Evolutionary conservation across 2,888 invertebrate species (phyloP).

Genomic region (Ochlodes sylvanus): DNA sequence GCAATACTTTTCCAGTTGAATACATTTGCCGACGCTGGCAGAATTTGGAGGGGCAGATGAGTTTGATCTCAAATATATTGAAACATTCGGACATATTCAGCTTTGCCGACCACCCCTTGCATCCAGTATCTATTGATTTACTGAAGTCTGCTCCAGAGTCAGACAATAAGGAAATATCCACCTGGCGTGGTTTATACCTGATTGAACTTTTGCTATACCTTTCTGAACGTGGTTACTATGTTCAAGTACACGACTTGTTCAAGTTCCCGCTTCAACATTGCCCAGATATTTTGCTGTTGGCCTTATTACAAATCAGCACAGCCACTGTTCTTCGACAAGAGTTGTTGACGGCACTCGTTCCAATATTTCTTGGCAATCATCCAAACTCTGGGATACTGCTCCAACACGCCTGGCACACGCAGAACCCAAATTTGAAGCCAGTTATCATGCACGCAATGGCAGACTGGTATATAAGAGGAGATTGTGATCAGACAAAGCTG

Average conservation of each 20-base stretch:
- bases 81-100: conserved; percentile 95
- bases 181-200: conserved; percentile 94
- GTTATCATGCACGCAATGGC: conserved; percentile 96
- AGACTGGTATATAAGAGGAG: conserved; percentile 94
- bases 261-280: conserved; percentile 95
- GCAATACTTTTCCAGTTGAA: conserved; percentile 90
- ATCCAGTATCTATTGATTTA: conserved; percentile 91
- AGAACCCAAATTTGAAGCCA: conserved; percentile 86
- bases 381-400: conserved; percentile 95
- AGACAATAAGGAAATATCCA: conserved; percentile 93
- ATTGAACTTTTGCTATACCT: conserved; percentile 92
- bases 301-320: conserved; percentile 91
- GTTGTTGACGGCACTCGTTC: conserved; percentile 91
- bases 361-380: conserved; percentile 94
- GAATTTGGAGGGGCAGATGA: conserved; percentile 93
- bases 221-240: conserved; percentile 91
- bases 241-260: conserved; percentile 91
- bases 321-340: conserved; percentile 91
- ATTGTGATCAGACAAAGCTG: conserved; percentile 93
- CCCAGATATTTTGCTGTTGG: conserved; percentile 94
- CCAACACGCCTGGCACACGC: conserved; percentile 95
- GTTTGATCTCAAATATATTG: conserved; percentile 90
- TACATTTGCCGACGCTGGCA: conserved; percentile 93
- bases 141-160: conserved; percentile 95
- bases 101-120: conserved; percentile 93